Conservation (phyloP, 1,140 invertebrate species). For the Sinella curviseta region DNA sequence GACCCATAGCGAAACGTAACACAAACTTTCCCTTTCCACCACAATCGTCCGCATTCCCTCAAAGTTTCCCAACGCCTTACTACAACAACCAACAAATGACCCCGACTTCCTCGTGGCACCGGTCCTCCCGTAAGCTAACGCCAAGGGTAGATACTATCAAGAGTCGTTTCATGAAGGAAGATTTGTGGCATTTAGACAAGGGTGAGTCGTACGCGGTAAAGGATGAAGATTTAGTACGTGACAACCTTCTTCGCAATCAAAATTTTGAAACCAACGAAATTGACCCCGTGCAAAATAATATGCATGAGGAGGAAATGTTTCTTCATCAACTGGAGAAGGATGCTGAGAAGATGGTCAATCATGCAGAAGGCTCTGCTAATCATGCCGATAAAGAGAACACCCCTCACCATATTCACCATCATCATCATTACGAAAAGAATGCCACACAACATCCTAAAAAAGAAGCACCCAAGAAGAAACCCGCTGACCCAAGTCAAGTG, state of each 20-base stretch:
- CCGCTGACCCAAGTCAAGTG: neutral
- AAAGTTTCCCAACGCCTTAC: too few relatives aligned
- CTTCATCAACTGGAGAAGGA: neutral
- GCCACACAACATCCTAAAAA: neutral
- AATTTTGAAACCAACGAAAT: neutral
- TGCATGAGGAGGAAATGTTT: neutral
- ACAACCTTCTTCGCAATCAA: neutral
- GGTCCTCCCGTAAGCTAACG: neutral
- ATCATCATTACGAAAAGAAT: constrained; percentile 23
- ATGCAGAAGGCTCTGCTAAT: neutral
- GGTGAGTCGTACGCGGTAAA: neutral
- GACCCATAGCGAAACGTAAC: too few relatives aligned
- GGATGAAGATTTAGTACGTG: neutral
- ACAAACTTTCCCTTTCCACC: too few relatives aligned
- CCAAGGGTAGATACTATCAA: neutral
- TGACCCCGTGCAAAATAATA: neutral
- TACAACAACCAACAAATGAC: too few relatives aligned
- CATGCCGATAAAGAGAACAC: neutral
- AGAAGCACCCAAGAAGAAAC: neutral
- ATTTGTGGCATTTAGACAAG: neutral
- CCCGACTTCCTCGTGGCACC: too few relatives aligned
- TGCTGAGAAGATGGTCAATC: neutral
- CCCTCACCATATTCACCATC: constrained; percentile 26
- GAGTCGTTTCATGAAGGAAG: neutral
- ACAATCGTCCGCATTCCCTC: too few relatives aligned